Evolutionary conservation across 2,888 invertebrate genomes (phyloP), one percentile per base, ranked within the genome.

Genomic region (Tetragnatha montana): DNA sequence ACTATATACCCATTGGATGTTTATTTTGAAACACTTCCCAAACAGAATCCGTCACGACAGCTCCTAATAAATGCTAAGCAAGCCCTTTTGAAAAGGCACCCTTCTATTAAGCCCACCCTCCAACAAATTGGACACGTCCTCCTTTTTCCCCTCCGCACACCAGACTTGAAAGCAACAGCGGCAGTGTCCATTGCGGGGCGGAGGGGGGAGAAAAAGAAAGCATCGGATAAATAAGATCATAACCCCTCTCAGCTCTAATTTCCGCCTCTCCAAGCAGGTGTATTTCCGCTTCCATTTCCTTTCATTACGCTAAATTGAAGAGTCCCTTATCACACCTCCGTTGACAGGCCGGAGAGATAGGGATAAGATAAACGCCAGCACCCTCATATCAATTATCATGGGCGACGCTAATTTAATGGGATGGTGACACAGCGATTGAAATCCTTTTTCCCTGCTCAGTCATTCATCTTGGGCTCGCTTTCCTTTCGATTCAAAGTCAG

Each of bases 381-480:
- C 70, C 79, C 79, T 68, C n/a, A 74, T 83, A 74, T 83, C 79
- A 88, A 80, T 88, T 83, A 88, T 79, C 79, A 69, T 51, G 17
- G 68, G 73, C 76, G 17, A 71, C 70, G 76, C 73, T 82, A 88
- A 88, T 88, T 88, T 35, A 88, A 83, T 68, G 82, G 74, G 81
- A 86, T 86, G 79, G 19, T 79, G 80, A 80, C 79, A 35, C 17
- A 17, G 35, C 35, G 74, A 74, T 74, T 35, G 35, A 35, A 17
- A 74, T 22, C 60, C 35, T 35, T 35, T 35, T 35, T 35, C 35
- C n/a, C 35, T 35, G 35, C 35, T 35, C 35, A 35, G 35, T 35
- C 35, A 35, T 35, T 35, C 35, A 35, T 35, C 35, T 35, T 35
- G 35, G 35, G 4, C 35, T 35, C 35, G 35, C 35, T 35, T 35